Conservation (phyloP, 2,797 vertebrate genomes). For the Chrysocyon brachyurus region DNA sequence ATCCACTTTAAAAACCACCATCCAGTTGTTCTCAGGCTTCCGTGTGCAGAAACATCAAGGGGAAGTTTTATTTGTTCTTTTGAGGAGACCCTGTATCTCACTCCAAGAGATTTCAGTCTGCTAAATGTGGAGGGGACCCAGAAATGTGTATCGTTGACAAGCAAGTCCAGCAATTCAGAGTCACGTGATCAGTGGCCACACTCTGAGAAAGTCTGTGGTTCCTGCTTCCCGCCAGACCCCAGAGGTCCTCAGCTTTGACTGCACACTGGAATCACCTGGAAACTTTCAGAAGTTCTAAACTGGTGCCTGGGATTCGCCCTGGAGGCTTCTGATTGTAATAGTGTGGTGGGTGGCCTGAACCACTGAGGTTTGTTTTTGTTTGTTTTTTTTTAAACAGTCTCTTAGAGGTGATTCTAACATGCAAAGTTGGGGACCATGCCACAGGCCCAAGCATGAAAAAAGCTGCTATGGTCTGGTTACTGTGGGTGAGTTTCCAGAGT, state of each 20-base stretch:
- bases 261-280: not conserved
- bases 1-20: not conserved
- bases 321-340: not conserved
- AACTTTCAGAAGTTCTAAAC: not conserved
- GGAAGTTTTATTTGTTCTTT: not conserved
- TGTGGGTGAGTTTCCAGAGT: not conserved
- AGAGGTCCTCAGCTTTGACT: not conserved
- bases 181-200: not conserved
- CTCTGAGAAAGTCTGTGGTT: not conserved
- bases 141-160: not conserved
- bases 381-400: not conserved
- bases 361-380: not conserved
- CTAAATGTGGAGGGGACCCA: not conserved
- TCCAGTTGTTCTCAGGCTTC: accelerated
- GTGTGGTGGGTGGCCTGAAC: not conserved
- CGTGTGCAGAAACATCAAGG: not conserved
- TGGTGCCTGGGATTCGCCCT: not conserved
- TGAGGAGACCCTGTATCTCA: not conserved
- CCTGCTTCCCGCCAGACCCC: no score
- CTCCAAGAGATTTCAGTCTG: not conserved
- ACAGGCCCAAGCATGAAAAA: not conserved
- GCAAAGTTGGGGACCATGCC: not conserved
- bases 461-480: not conserved
- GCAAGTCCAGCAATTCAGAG: not conserved
- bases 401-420: not conserved